Conservation (phyloP, 2,797 vertebrate species). For the Danionella dracula region DNA sequence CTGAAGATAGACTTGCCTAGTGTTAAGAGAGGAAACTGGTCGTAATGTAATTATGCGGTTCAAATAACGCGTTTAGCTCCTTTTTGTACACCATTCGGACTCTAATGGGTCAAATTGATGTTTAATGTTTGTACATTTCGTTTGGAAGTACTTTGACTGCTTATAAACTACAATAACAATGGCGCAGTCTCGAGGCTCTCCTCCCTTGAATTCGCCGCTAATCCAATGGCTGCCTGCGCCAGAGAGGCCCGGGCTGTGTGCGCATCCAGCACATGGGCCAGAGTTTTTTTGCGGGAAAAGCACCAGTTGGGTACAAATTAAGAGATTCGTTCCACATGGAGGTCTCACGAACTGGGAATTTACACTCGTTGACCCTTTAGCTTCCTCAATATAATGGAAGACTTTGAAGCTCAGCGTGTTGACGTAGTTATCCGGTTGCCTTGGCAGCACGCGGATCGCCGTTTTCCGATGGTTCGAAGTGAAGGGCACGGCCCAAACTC, state of each 20-base stretch:
- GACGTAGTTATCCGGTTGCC: conserved; percentile 44
- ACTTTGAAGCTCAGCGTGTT: conserved; percentile 10
- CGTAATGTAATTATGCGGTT: neutral
- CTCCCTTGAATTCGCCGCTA: conserved; percentile 68
- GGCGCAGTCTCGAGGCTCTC: conserved; percentile 71
- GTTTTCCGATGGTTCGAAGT: conserved; percentile 39
- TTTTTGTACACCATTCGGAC: neutral
- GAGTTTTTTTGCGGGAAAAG: conserved; percentile 16
- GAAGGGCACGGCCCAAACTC: conserved; percentile 57
- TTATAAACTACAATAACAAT: conserved; percentile 59
- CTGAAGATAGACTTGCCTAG: neutral
- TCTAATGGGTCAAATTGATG: neutral
- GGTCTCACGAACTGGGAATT: conserved; percentile 52
- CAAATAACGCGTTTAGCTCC: neutral
- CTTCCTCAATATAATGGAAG: conserved; percentile 36
- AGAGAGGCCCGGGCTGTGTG: conserved; percentile 65
- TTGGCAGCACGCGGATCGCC: conserved; percentile 42
- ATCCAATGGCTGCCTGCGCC: conserved; percentile 71
- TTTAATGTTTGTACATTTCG: conserved; percentile 4
- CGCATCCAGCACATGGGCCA: conserved; percentile 41
- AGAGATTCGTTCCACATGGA: neutral
- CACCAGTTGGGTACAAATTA: neutral
- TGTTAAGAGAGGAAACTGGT: conserved; percentile 15
- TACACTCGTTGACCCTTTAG: conserved; percentile 29
- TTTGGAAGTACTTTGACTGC: conserved; percentile 45